Percentiles rank a stretch among this genome's conserved stretches.
Evolutionary conservation across 2,113 vertebrate genomes (phyloP).

Genomic region (Saguinus imperator): DNA sequence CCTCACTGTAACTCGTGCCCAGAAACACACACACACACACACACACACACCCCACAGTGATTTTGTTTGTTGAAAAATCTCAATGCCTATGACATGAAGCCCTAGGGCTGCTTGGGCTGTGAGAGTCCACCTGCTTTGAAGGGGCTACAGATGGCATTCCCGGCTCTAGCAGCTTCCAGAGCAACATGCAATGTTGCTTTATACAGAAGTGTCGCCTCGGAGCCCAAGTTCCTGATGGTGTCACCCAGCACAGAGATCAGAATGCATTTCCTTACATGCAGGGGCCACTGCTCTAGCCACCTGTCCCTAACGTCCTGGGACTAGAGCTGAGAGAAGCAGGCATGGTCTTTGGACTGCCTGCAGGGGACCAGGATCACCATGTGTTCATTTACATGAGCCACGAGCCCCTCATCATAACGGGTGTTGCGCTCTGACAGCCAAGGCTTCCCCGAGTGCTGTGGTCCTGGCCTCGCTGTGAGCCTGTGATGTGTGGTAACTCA

Average conservation of each 20-base stretch:
- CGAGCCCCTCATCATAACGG: rapidly evolving
- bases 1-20: neutral
- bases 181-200: rapidly evolving
- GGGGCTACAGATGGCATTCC: too few relatives aligned
- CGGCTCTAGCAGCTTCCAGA: neutral
- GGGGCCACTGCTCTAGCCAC: neutral
- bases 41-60: neutral
- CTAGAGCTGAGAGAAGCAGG: neutral
- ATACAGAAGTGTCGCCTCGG: neutral
- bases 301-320: neutral
- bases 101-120: neutral
- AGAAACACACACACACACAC: neutral
- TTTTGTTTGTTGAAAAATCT: neutral
- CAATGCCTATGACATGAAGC: neutral
- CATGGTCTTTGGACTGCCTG: neutral
- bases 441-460: rapidly evolving
- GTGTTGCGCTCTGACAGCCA: neutral
- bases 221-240: rapidly evolving
- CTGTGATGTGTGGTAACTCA: rapidly evolving
- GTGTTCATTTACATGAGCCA: rapidly evolving
- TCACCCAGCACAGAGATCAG: neutral
- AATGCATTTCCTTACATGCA: neutral
- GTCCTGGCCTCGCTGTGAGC: rapidly evolving
- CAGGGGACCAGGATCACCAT: neutral
- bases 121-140: neutral